Conservation (phyloP, 2,113 vertebrate genomes). For the Piliocolobus tephrosceles region DNA sequence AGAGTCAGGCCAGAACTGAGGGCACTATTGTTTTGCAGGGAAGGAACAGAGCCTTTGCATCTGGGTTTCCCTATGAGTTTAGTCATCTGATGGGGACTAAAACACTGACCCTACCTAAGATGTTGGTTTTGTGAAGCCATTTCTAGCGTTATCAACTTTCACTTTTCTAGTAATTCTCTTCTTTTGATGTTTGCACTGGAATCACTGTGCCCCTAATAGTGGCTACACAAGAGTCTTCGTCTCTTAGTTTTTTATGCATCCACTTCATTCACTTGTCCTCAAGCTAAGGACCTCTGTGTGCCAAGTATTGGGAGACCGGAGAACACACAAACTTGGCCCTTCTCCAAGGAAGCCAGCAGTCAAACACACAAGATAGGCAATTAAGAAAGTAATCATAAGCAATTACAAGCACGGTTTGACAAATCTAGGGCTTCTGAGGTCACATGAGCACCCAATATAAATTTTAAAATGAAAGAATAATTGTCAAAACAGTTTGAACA, state of each 20-base stretch:
- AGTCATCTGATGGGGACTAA: not conserved
- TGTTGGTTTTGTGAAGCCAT: not conserved
- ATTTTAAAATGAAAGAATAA: not conserved
- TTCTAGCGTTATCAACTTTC: not conserved
- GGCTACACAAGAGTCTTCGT: not conserved
- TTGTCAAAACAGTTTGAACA: not conserved
- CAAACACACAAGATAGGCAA: not conserved
- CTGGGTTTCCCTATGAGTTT: not conserved
- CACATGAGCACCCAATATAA: not conserved
- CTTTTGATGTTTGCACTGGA: not conserved
- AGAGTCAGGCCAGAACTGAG: not conserved
- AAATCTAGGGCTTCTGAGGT: not conserved
- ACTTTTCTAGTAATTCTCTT: not conserved
- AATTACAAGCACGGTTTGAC: not conserved
- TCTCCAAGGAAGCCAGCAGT: not conserved
- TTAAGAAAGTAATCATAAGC: not conserved
- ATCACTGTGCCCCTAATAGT: not conserved
- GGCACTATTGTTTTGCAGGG: fast-evolving
- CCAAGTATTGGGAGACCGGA: too few species aligned
- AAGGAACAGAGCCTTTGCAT: not conserved
- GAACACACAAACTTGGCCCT: not conserved
- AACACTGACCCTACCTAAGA: not conserved
- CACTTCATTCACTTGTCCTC: not conserved
- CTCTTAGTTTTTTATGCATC: not conserved
- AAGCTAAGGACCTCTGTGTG: not conserved